Evolutionary conservation across 1,140 invertebrate genomes (phyloP).

Genomic region (Sesamia nonagrioides): DNA sequence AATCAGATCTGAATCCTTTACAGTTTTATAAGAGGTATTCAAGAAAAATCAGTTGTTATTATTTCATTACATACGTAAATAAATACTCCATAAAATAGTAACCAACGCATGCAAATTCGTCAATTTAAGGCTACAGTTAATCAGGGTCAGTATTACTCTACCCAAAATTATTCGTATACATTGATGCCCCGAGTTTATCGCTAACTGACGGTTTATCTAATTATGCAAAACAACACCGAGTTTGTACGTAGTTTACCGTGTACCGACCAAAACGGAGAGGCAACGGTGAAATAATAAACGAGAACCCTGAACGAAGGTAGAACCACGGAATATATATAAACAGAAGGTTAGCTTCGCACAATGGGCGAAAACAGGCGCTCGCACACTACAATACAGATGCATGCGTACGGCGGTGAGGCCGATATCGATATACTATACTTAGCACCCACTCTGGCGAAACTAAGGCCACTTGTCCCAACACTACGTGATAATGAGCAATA

Average conservation of each 20-base stretch:
- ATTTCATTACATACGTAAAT: not conserved
- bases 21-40: too few relatives aligned
- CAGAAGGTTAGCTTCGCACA: not conserved
- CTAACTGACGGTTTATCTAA: conserved; percentile 57
- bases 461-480: too few relatives aligned
- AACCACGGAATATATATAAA: not conserved
- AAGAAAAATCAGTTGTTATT: too few relatives aligned
- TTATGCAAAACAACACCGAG: conserved; percentile 58
- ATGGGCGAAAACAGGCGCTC: too few relatives aligned
- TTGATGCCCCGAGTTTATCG: conserved; percentile 52
- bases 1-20: too few relatives aligned
- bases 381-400: too few relatives aligned
- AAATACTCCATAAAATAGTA: conserved; percentile 3
- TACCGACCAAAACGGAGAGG: conserved; percentile 50
- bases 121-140: conserved; percentile 37
- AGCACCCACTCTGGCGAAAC: too few relatives aligned
- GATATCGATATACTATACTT: too few relatives aligned
- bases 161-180: conserved; percentile 43
- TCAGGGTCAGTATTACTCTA: conserved; percentile 18
- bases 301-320: conserved; percentile 46
- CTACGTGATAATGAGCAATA: too few relatives aligned
- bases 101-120: conserved; percentile 21
- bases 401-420: too few relatives aligned
- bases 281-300: conserved; percentile 66
- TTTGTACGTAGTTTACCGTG: conserved; percentile 62